Evolutionary conservation across 2,113 vertebrate genomes (phyloP), one percentile per base, ranked within the genome.

Genomic region (Podarcis muralis): DNA sequence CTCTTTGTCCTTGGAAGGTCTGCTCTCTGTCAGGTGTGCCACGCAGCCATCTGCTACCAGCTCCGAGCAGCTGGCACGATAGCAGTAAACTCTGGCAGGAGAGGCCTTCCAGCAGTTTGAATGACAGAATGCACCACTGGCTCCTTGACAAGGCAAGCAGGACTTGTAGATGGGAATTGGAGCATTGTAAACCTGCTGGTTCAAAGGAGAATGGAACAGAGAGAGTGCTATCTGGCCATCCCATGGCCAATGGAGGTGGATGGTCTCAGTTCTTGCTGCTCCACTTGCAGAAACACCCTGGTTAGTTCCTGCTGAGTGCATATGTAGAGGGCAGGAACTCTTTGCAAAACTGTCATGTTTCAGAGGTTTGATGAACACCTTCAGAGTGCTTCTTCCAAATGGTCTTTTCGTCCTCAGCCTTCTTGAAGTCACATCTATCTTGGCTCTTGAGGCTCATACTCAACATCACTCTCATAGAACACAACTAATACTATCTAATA

Each of bases 21-120:
- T 96, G 95, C 95, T 97, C 92, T 93, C 95, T 95, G 93, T 97
- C 96, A 96, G 96, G 94, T 95, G 92, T 90, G 92, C 95, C 92
- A 90, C 95, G 90, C 82, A 15, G 92, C 97, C 97, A 97, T 97
- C 97, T 97, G 97, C 94, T 97, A 94, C 92, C 88, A 89, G 94
- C 92, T 91, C 92, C 12, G 83, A 97, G 93, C 89, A 95, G 96
- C 94, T 97, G 95, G 93, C 91, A n/a, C 81, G 78, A 90, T 92
- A 69, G 93, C 96, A 90, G 79, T 95, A 88, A 92, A 94, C 40
- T 88, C 95, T 97, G 97, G 97, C 96, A 94, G 95, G 94, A 94
- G 2, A 6, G 68, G 94, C 94, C 89, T 93, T 91, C 97, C 96
- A 95, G 96, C 92, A 82, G 93, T 37, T 93, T 95, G 95, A 96